phyloP scores from a whole-genome alignment of 2,113 vertebrate genomes.

The Cheirogaleus medius region DNA sequence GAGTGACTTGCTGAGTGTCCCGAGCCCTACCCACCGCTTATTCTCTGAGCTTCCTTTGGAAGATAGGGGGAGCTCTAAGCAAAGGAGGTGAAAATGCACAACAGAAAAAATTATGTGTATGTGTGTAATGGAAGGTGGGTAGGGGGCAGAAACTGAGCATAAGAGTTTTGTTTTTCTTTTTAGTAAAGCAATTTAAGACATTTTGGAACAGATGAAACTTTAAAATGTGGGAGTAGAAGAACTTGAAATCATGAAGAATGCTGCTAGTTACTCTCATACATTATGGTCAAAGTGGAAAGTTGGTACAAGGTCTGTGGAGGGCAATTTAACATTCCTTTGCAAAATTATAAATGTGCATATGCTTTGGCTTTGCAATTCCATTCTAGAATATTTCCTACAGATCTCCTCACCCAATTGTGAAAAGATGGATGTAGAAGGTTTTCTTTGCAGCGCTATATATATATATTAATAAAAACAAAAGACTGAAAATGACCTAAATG shows the following conservation, averaged over 20 bases:
- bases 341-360: conserved; percentile 10
- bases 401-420: neutral
- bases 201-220: conserved; percentile 8
- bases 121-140: neutral
- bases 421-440: neutral
- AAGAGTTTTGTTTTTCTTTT: neutral
- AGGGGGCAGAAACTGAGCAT: neutral
- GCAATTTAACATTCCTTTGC: neutral
- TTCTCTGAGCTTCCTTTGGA: neutral
- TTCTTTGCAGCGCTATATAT: neutral
- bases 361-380: neutral
- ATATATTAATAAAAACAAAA: neutral
- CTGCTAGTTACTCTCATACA: neutral
- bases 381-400: neutral
- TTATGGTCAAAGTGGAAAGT: neutral
- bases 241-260: neutral
- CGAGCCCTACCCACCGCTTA: neutral
- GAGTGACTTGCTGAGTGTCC: neutral
- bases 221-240: neutral
- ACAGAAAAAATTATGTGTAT: neutral
- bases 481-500: neutral
- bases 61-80: conserved; percentile 31
- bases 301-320: neutral
- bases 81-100: neutral
- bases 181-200: conserved; percentile 4